Base-by-base conservation (phyloP, 2,797 vertebrate species). In the Dipus sagitta region DNA sequence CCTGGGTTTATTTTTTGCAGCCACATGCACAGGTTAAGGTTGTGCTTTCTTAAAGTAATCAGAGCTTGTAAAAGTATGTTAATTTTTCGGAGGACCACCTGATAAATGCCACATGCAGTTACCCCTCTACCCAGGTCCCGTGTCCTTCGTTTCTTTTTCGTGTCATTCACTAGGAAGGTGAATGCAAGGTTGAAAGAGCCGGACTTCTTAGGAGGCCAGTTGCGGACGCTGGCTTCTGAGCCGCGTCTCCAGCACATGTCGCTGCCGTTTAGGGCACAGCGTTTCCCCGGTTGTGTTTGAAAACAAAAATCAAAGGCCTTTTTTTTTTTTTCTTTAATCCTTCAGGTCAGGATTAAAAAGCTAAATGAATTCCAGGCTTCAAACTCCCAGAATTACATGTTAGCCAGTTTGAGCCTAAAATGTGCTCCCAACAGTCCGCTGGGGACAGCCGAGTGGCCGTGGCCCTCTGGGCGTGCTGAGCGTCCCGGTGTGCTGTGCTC, bases 341-440 rank as follows among this genome's bases (percentile, higher is more conserved):
- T 92, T 95, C 89, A 92, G 68, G 79, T 94, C 92, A 93, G 26
- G 92, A 92, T 96, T 96, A 62, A 95, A 94, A 92, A 90, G 20
- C 88, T 87, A 96, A 91, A 91, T 95, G 83, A 94, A 91, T 94
- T 87, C 86, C 78, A 93, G 86, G 65, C 72, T 93, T 84, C 68
- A 67, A 13, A 72, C 76, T 88, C 64, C 60, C 76, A 92, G 75
- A 90, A 84, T 95, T 71, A 21, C 28, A n/a, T 88, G 88, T 93
- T 82, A 93, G 47, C 65, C 64, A 76, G n/a, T 86, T 79, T 10
- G 23, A 83, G 67, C 64, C 78, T 90, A 6, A 62, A 68, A 54
- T 18, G 42, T 86, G 32, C 64, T 90, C 8, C 75, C 6, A 24
- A 0, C 52, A 80, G 77, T n/a, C 13, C 81, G 9, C 71, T 18